These are phyloP conservation scores for Rhopalosiphum maidis DNA, from an alignment of 1,140 invertebrate genomes.

Conservation along the genomic window DNA sequence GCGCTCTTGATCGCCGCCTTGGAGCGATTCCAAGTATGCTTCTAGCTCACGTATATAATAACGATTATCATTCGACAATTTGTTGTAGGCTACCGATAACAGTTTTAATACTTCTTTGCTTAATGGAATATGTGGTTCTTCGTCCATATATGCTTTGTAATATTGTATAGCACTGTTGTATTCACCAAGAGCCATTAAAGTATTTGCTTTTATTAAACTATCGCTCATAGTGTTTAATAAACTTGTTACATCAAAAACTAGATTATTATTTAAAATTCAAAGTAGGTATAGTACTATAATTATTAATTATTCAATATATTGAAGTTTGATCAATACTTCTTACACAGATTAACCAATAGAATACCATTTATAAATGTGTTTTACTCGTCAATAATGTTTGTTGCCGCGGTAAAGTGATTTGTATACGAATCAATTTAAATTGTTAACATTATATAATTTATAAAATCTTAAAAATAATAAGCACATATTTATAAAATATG, in stretches of 20 bases:
- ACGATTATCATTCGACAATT: background rate
- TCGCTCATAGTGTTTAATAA: background rate
- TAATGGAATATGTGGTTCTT: background rate
- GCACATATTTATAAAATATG: no score
- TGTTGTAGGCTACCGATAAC: background rate
- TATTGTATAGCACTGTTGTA: background rate
- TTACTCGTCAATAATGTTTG: background rate
- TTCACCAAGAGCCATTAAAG: background rate
- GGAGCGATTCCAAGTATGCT: background rate
- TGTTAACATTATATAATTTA: background rate
- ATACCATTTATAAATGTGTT: background rate
- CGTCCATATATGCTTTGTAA: background rate
- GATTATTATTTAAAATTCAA: background rate
- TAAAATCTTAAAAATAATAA: background rate
- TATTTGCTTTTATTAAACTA: background rate
- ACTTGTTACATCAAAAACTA: background rate
- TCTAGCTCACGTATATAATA: background rate
- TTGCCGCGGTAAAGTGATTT: background rate
- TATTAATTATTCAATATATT: background rate
- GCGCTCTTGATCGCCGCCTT: background rate
- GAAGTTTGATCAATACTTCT: background rate
- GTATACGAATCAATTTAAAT: background rate
- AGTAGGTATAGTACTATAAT: background rate
- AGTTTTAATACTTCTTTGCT: background rate
- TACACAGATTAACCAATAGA: background rate